Percentiles rank a stretch among this genome's conserved stretches.
phyloP scores from a whole-genome alignment of 2,113 vertebrate genomes.

The Rallus limicola region DNA sequence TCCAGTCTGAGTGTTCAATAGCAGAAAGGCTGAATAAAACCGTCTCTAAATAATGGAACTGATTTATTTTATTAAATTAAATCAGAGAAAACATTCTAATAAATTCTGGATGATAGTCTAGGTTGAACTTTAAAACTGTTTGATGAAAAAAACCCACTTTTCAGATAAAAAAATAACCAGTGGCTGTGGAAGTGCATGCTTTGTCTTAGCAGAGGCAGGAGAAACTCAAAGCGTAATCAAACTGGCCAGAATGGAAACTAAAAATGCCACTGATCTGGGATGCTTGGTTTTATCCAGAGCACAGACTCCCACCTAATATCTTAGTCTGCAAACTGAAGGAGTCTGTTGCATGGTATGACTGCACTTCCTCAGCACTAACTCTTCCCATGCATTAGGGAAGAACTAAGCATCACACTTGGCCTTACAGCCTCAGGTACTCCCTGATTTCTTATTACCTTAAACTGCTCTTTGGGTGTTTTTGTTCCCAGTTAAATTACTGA shows the following conservation, averaged over 20 bases:
- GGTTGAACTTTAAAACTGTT: background rate
- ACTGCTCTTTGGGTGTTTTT: background rate
- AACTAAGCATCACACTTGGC: background rate
- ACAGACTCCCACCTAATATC: background rate
- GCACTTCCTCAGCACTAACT: background rate
- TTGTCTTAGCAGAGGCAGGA: background rate
- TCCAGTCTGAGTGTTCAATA: background rate
- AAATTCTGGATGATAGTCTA: background rate
- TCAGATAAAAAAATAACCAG: background rate
- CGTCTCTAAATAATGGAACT: background rate
- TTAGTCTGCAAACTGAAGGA: background rate
- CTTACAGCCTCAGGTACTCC: background rate
- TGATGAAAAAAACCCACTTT: background rate
- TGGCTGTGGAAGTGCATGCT: background rate
- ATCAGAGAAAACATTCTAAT: background rate
- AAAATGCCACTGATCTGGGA: background rate
- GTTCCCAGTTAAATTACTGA: constrained; percentile 4
- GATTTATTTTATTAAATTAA: background rate
- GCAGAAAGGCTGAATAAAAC: constrained; percentile 29
- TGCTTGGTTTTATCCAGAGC: background rate
- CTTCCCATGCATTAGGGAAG: background rate
- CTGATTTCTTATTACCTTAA: background rate
- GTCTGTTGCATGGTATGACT: no score
- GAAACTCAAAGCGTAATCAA: background rate
- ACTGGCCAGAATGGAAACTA: background rate